phyloP scores from a whole-genome alignment of 2,113 vertebrate genomes.

The Campylomormyrus tamandua region DNA sequence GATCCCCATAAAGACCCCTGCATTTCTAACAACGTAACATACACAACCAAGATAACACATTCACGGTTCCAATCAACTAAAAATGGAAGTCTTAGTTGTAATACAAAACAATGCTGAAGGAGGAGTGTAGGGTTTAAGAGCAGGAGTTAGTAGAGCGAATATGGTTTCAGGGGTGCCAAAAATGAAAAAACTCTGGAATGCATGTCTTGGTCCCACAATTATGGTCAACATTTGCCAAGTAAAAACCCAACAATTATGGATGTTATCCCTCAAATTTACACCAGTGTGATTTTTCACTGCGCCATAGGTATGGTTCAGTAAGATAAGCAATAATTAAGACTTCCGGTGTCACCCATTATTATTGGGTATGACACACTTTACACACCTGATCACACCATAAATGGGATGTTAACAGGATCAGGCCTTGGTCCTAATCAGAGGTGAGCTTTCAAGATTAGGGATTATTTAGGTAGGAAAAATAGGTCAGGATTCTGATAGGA shows the following conservation, averaged over 20 bases:
- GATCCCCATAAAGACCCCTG: background rate
- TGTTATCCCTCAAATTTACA: slow-evolving; percentile 3
- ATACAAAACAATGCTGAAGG: slow-evolving; percentile 22
- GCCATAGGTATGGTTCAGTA: background rate
- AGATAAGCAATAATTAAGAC: background rate
- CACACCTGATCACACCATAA: slow-evolving; percentile 14
- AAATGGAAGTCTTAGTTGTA: slow-evolving; percentile 17
- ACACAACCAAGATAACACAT: slow-evolving; percentile 25
- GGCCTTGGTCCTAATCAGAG: slow-evolving; percentile 4
- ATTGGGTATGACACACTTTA: background rate
- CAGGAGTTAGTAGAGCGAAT: background rate
- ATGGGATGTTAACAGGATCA: slow-evolving; percentile 25
- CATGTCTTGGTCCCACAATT: background rate
- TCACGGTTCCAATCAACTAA: slow-evolving; percentile 26
- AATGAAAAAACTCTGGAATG: background rate
- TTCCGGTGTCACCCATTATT: background rate
- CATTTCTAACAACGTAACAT: slow-evolving; percentile 22
- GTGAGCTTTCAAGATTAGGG: slow-evolving; percentile 4
- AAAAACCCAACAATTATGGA: background rate
- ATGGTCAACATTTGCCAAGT: background rate
- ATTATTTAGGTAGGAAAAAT: slow-evolving; percentile 1
- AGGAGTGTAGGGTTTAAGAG: background rate
- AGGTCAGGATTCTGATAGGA: slow-evolving; percentile 10
- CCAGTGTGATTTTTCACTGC: background rate
- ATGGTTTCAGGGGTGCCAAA: background rate